Evolutionary conservation across 2,113 vertebrate genomes (phyloP).

Genomic region (Mesitornis unicolor): DNA sequence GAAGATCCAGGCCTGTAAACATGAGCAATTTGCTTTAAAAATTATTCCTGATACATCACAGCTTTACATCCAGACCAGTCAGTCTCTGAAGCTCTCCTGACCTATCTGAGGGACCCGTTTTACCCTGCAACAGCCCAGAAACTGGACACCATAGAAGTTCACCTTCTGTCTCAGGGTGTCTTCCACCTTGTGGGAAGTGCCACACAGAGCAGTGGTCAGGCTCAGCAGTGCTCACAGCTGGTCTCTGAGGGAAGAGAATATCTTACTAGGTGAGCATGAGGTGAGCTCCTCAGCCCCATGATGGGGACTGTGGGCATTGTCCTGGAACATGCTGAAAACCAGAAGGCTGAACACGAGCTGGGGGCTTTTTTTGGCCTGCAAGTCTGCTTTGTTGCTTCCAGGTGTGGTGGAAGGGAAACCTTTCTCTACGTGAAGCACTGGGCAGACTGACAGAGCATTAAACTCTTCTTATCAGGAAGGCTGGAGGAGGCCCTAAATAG

Average conservation of each 20-base stretch:
- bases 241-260: not conserved
- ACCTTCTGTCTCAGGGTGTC: not conserved
- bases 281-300: not conserved
- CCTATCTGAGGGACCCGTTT: not conserved
- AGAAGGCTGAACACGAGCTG: not conserved
- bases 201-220: not conserved
- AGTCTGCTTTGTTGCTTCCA: not conserved
- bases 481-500: not conserved
- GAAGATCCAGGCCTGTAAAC: not conserved
- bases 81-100: not conserved
- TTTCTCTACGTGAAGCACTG: accelerated
- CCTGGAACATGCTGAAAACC: not conserved
- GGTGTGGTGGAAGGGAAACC: not conserved
- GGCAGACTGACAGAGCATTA: not conserved
- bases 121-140: not conserved
- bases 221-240: not conserved
- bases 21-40: not conserved
- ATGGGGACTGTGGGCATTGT: not conserved
- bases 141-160: not conserved
- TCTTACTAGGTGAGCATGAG: not conserved
- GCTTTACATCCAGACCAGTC: not conserved
- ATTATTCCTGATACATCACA: not conserved
- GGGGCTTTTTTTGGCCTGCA: not conserved
- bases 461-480: not conserved
- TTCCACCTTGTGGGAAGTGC: not conserved